Conservation (phyloP, 2,113 vertebrate genomes). For the Pardalotus punctatus region DNA sequence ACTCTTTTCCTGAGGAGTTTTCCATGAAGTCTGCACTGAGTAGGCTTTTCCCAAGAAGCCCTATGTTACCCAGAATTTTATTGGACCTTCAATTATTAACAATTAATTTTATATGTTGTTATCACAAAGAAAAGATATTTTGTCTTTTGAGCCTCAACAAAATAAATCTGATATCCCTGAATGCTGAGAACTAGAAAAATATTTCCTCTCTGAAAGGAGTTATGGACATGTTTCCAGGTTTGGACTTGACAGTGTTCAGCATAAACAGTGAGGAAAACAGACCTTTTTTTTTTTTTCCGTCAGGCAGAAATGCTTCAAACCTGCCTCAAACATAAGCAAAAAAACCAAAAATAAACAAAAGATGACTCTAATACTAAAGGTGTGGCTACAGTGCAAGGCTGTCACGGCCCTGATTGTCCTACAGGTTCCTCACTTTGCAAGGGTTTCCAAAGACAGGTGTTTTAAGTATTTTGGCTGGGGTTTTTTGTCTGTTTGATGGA, state of each 20-base stretch:
- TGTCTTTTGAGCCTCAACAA: neutral
- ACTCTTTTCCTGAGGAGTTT: neutral
- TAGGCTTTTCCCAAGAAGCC: neutral
- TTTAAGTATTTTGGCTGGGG: neutral
- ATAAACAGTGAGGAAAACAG: neutral
- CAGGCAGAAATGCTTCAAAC: neutral
- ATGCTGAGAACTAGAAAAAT: neutral
- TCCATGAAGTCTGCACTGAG: neutral
- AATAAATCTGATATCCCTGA: neutral
- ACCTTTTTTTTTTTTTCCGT: neutral
- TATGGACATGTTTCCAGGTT: neutral
- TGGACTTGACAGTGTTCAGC: neutral
- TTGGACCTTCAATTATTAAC: neutral
- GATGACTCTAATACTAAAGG: neutral
- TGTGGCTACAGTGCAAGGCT: neutral
- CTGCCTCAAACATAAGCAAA: neutral
- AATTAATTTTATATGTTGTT: neutral
- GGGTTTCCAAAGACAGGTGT: neutral
- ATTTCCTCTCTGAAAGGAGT: neutral
- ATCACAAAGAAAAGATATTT: neutral
- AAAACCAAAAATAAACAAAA: neutral
- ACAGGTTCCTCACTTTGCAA: neutral
- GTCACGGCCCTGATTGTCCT: neutral
- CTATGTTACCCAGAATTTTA: neutral
- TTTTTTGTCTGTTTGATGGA: neutral